A percentile compares a stretch with the other conserved stretches of the same genome.
These are phyloP conservation scores for Plutomurus gul DNA, from an alignment of 1,140 invertebrate genomes.

Conservation along the genomic window DNA sequence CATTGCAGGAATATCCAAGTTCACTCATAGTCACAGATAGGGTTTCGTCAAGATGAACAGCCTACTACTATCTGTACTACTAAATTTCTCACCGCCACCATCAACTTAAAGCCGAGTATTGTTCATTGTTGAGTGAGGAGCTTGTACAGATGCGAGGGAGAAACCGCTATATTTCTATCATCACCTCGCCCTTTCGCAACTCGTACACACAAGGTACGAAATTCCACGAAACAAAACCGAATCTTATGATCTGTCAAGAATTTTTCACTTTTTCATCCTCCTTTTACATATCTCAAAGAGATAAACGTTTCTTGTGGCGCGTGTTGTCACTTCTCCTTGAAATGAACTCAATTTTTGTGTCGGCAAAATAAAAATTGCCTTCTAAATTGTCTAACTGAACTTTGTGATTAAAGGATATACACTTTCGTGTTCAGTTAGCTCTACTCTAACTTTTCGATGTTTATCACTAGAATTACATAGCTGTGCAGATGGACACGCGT, in stretches of 20 bases:
- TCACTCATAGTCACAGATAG: not conserved
- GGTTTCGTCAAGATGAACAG: too few species aligned
- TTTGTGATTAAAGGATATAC: not conserved
- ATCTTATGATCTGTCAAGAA: too few species aligned
- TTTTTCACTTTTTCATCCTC: too few species aligned
- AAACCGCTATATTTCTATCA: not conserved
- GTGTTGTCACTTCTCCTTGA: not conserved
- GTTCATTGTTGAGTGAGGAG: not conserved
- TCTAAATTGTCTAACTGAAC: not conserved
- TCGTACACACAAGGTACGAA: not conserved
- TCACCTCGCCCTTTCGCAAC: not conserved
- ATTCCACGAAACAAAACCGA: not conserved
- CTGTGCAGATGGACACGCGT: too few species aligned
- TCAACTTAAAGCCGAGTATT: too few species aligned
- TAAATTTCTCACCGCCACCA: too few species aligned
- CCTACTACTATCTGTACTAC: too few species aligned
- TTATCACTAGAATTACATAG: not conserved
- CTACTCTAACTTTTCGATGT: not conserved
- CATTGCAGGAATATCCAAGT: too few species aligned
- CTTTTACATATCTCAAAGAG: too few species aligned
- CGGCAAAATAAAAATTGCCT: not conserved
- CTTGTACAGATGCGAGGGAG: not conserved
- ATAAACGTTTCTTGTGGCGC: not conserved
- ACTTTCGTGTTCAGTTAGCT: not conserved
- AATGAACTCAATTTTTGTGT: not conserved